Evolutionary conservation across 2,797 vertebrate genomes (phyloP), one percentile per base, ranked within the genome.

Genomic region (Hephaestus fuliginosus): DNA sequence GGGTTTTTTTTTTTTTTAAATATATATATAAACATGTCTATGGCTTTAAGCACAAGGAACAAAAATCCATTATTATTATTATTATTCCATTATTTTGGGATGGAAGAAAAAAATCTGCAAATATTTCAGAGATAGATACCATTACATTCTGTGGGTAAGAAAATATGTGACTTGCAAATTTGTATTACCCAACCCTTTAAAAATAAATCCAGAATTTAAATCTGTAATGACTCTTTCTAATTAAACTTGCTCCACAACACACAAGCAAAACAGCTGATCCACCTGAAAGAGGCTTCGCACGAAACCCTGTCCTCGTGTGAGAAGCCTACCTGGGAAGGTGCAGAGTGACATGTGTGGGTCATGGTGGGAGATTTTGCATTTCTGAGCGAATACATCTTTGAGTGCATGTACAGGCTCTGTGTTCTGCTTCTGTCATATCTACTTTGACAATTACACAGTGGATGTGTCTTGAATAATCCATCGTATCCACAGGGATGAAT

Each of bases 401-500:
- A 43, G 8, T 63, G 53, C 14, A 11, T 80, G 49, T 57, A 15
- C 61, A 65, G 55, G 53, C 60, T 68, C 56, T 57, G 41, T 8
- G 0, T 62, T 81, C 33, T 70, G 56, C 55, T 68, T 80, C 66
- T 83, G 74, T 71, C 74, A 69, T 83, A 80, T 82, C 70, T 33
- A 10, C 75, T 81, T 55, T 70, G 69, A 87, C 70, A 82, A 82
- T 88, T 85, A 84, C 41, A 74, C 60, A 68, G 68, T 58, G 66
- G 43, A 77, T 71, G 58, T 82, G 83, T 85, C 81, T 74, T 44
- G 46, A 86, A 75, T 76, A 82, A 87, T 73, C 72, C 76, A 48
- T 22, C 28, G 1, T 52, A 69, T 86, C 78, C 83, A 83, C 56
- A 63, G 70, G 62, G 66, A 82, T 78, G 75, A 83, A 75, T 80